These are phyloP conservation scores for Sphenodon punctatus DNA, from an alignment of 2,797 vertebrate species.

Conservation along the genomic window DNA sequence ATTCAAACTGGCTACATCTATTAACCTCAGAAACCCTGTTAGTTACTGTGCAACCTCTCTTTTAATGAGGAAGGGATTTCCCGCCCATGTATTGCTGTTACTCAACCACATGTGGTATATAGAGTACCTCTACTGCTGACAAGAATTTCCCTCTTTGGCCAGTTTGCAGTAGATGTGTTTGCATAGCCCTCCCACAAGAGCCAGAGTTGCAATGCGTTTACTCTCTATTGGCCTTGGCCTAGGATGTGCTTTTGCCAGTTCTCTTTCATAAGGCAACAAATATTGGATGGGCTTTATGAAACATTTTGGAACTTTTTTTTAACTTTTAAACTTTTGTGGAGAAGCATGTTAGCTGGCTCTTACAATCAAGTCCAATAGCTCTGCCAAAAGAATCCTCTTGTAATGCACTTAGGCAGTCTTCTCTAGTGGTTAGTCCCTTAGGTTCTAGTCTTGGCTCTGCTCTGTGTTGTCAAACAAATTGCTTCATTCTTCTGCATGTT, in stretches of 20 bases:
- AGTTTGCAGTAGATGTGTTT: accelerated
- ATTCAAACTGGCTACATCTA: accelerated
- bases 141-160: neutral
- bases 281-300: neutral
- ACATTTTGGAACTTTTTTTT: neutral
- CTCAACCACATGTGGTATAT: accelerated
- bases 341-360: neutral
- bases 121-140: neutral
- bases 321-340: neutral
- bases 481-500: neutral
- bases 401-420: neutral
- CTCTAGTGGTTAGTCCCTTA: neutral
- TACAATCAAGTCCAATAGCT: neutral
- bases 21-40: neutral
- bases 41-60: neutral
- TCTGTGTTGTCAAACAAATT: neutral
- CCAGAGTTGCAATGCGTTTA: neutral
- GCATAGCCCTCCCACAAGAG: neutral
- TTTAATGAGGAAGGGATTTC: neutral
- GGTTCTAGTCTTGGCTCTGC: neutral
- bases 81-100: neutral
- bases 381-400: neutral
- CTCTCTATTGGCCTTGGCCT: neutral
- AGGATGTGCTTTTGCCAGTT: neutral
- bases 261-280: neutral